Base-by-base conservation (phyloP, 2,888 invertebrate genomes). In the Acrocera orbiculus region DNA sequence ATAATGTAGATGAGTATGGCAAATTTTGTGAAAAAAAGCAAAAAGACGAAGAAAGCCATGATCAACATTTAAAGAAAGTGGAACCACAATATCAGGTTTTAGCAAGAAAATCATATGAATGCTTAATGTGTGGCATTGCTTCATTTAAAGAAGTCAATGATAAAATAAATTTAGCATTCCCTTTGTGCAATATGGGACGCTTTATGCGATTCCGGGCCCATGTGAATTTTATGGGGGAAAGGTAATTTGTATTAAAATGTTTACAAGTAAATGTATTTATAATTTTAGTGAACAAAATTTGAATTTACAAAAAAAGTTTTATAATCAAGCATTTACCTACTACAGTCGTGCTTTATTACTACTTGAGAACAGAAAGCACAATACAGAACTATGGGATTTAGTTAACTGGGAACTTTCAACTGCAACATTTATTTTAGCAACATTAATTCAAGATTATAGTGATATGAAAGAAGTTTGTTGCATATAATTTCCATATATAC, bases 321-420 rank as follows among this genome's bases (percentile, higher is more conserved):
- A 80, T 51, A 69, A 65, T 34, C 70, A 76, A 51, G 80, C 83
- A 0, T 68, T 83, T 32, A 63, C 66, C 1, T 67, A 73, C 45
- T 86, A 85, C 52, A 68, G 68, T 34, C 65, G 69, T 25, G 83
- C 81, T 0, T 58, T 81, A 27, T 67, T 68, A 38, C 65, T 75
- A 14, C 59, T 83, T 11, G 76, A 73, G 0, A 62, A 68, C 0
- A 59, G 75, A 2, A 73, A 74, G 46, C 53, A 61, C 0, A 72
- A 75, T 48, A 68, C 73, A 0, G 66, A 67, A 2, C 65, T 81
- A 32, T 77, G 81, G 76, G 86, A 89, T 46, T 68, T 76, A 4
- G 76, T 89, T 7, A 69, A 67, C 10, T 90, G 89, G 87, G 89
- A 90, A 52, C 62, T 85, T 34, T 86, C 83, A 19, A 79, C 82